Base-by-base conservation (phyloP, 2,888 invertebrate species). In the Hipparchia semele region DNA sequence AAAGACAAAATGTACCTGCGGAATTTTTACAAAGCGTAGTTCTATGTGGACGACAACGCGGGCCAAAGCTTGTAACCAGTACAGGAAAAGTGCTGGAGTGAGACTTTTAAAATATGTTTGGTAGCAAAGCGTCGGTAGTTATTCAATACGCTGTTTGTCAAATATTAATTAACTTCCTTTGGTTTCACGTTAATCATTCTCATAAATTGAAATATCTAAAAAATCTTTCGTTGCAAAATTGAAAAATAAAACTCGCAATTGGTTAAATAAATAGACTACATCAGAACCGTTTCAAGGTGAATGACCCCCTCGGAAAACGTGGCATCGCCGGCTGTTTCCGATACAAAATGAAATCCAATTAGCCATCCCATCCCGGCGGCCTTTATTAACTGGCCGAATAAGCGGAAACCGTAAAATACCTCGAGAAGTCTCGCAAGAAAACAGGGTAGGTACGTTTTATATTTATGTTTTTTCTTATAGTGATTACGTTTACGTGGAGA, bases 311-410 rank as follows among this genome's bases (percentile, higher is more conserved):
- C 79, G 81, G 84, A 83, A 86, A 87, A 87, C 85, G 82, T 80
- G 83, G 72, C 82, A 82, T 81, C 79, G 79, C 80, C 79, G 80
- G 82, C 83, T 84, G 84, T 84, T 87, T 86, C 86, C 87, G 86
- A 88, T 87, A 88, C 90, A 86, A 88, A 90, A 87, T 87, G 84
- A 87, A 87, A 89, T 90, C 90, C 92, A 91, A 91, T 91, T 91
- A 91, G 86, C 86, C 83, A 84, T 85, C 85, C 84, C 87, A 89
- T 87, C 88, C 87, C 86, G 83, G 79, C 82, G 82, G 84, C 85
- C 87, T 89, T 88, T 87, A 90, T 88, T 89, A 88, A 84, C 82
- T 80, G 84, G 79, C 83, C 86, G 84, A 86, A 86, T 86, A 83
- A 85, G 82, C 84, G 83, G 84, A 85, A 85, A 83, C 81, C 81